Evolutionary conservation across 2,888 invertebrate genomes (phyloP).

Genomic region (Temnothorax unifasciatus): DNA sequence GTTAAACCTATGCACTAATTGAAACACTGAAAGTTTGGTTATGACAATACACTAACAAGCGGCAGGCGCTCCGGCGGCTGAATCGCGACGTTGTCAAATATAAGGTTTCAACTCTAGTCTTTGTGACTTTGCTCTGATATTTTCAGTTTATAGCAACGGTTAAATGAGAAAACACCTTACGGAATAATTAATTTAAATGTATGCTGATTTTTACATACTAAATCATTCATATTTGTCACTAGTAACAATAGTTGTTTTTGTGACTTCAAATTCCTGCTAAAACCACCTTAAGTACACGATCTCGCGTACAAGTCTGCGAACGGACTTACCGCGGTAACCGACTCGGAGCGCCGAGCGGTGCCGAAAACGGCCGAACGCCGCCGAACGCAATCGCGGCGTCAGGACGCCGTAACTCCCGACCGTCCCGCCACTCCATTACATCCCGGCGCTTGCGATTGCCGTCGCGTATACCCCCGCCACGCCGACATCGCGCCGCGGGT

Average conservation of each 20-base stretch:
- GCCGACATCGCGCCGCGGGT: no score
- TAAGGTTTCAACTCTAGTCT: not conserved
- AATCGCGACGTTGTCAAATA: not conserved
- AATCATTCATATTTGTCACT: not conserved
- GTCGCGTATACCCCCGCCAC: no score
- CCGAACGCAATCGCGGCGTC: no score
- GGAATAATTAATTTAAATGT: not conserved
- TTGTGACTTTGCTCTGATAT: constrained; percentile 1
- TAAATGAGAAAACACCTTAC: not conserved
- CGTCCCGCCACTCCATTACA: no score
- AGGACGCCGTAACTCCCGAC: no score
- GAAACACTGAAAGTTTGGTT: not conserved
- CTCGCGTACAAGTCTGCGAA: no score
- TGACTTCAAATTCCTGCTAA: not conserved
- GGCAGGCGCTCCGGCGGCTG: not conserved
- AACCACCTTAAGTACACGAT: no score
- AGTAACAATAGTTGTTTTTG: not conserved
- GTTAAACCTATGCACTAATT: no score
- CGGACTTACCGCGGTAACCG: no score
- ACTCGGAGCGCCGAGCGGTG: no score
- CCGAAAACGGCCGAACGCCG: no score
- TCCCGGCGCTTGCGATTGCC: no score
- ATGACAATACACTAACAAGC: not conserved
- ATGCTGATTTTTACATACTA: constrained; percentile 11
- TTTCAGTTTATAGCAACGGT: not conserved